These are phyloP conservation scores for Pseudomyrmex flavicornis DNA, from an alignment of 1,140 invertebrate species.

Conservation along the genomic window DNA sequence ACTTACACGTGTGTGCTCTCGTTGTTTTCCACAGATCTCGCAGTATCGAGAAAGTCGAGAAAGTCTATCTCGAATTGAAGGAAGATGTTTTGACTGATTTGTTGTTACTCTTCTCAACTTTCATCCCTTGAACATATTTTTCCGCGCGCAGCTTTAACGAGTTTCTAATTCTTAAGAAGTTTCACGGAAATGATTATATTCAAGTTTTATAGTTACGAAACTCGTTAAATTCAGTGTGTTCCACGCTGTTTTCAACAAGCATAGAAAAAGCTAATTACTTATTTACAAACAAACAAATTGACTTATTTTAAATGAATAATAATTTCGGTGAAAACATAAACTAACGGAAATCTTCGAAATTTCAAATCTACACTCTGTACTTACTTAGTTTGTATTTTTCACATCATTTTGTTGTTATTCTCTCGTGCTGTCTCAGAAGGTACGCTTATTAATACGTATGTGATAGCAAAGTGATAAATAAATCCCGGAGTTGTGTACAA, in stretches of 20 bases:
- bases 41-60: neutral
- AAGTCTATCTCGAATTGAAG: neutral
- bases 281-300: neutral
- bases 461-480: neutral
- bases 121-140: constrained; percentile 18
- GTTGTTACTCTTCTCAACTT: constrained; percentile 25
- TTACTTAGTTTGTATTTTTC: neutral
- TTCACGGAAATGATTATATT: constrained; percentile 46
- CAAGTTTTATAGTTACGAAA: constrained; percentile 32
- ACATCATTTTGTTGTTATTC: neutral
- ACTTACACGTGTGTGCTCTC: too few species aligned
- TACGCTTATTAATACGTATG: too few species aligned
- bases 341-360: too few species aligned
- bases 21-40: neutral
- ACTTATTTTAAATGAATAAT: constrained; percentile 1
- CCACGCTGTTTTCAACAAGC: constrained; percentile 19
- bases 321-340: too few species aligned
- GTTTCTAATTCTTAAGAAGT: constrained; percentile 49
- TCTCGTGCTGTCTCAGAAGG: neutral
- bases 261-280: constrained; percentile 31
- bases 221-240: constrained; percentile 37
- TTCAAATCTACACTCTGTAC: neutral
- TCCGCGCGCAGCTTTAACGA: constrained; percentile 13
- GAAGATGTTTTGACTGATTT: constrained; percentile 9
- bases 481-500: neutral